phyloP scores from a whole-genome alignment of 2,888 invertebrate genomes.

The Troglohyphantes excavatus region DNA sequence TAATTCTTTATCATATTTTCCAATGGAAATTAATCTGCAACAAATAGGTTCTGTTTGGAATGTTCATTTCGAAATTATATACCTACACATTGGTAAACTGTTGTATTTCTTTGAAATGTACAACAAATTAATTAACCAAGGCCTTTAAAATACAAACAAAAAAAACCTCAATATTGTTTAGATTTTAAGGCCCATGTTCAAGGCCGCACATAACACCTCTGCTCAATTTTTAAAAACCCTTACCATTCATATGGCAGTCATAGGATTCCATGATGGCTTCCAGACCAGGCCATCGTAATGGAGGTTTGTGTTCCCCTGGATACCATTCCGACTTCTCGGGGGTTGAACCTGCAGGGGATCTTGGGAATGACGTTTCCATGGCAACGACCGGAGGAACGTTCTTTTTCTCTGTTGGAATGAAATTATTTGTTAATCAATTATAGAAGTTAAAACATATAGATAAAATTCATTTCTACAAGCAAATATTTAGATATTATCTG shows the following conservation, averaged over 20 bases:
- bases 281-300: conserved; percentile 82
- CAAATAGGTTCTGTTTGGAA: too few relatives aligned
- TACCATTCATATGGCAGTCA: conserved; percentile 81
- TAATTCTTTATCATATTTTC: too few relatives aligned
- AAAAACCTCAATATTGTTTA: not conserved
- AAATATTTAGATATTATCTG: too few relatives aligned
- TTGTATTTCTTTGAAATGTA: not conserved
- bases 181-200: too few relatives aligned
- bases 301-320: conserved; percentile 14
- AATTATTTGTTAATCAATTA: too few relatives aligned
- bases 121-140: not conserved
- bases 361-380: conserved; percentile 48
- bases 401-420: conserved; percentile 50
- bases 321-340: conserved; percentile 48
- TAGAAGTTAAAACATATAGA: too few relatives aligned
- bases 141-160: not conserved
- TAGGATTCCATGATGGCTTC: conserved; percentile 83
- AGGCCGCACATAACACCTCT: too few relatives aligned
- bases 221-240: conserved; percentile 8
- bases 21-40: too few relatives aligned
- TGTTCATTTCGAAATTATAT: too few relatives aligned
- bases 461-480: too few relatives aligned
- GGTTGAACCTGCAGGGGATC: conserved; percentile 19
- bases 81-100: too few relatives aligned
- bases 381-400: conserved; percentile 23